These are phyloP conservation scores for Pterostichus niger DNA, from an alignment of 2,888 invertebrate species.

Conservation along the genomic window DNA sequence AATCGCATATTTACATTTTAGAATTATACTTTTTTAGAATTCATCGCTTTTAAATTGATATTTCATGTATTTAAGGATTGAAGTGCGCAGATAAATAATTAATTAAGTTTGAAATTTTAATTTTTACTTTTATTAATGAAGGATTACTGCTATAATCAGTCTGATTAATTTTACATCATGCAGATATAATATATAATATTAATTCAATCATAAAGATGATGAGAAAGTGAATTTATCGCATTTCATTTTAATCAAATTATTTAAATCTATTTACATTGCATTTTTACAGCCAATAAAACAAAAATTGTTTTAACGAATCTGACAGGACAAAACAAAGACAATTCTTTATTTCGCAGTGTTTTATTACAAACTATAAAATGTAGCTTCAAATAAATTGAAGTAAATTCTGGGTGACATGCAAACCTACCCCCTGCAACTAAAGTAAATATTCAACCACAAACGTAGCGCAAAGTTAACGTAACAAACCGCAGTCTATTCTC, in stretches of 20 bases:
- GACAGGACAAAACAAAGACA: not conserved
- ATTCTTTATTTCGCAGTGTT: not conserved
- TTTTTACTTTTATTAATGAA: conserved; percentile 40
- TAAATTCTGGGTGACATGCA: conserved; percentile 3
- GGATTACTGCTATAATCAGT: conserved; percentile 29
- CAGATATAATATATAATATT: not conserved
- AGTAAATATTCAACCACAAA: conserved; percentile 30
- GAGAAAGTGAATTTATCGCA: conserved; percentile 9
- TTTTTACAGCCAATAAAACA: too few relatives aligned
- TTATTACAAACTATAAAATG: not conserved
- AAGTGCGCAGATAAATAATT: conserved; percentile 7
- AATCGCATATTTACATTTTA: conserved; percentile 19
- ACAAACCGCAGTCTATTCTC: not conserved
- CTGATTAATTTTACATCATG: conserved; percentile 12
- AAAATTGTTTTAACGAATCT: too few relatives aligned
- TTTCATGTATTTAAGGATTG: not conserved
- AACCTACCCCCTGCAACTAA: conserved; percentile 2
- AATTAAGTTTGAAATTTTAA: conserved; percentile 24
- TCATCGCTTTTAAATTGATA: conserved; percentile 17
- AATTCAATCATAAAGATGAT: not conserved
- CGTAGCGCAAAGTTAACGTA: not conserved
- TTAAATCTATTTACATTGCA: too few relatives aligned
- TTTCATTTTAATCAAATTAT: not conserved
- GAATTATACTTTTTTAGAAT: conserved; percentile 19
- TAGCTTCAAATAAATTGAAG: not conserved